phyloP scores from a whole-genome alignment of 2,888 invertebrate species.

The Sinodicranocentrus sp. region DNA sequence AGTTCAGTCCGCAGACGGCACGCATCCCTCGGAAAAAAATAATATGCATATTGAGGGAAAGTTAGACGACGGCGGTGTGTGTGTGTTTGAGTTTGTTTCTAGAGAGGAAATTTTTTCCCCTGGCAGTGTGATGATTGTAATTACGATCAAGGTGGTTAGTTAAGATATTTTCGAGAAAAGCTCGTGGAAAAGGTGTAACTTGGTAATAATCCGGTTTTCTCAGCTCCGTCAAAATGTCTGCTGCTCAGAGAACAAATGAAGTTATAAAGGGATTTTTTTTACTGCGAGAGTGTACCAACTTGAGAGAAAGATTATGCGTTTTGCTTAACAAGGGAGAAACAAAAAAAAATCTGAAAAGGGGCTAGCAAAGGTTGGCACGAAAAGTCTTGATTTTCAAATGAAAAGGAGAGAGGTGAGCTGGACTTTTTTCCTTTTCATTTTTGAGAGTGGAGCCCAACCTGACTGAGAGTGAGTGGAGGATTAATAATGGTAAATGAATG shows the following conservation, averaged over 20 bases:
- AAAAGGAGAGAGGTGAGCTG: neutral
- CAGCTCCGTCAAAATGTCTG: neutral
- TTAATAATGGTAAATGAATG: conserved; percentile 55
- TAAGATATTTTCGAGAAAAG: no score
- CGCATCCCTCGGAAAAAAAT: neutral
- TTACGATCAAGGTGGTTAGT: neutral
- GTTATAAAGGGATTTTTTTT: neutral
- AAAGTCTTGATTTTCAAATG: conserved; percentile 46
- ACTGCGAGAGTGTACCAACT: neutral
- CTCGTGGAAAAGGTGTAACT: no score
- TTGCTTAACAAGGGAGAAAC: conserved; percentile 15
- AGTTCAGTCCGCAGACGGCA: neutral
- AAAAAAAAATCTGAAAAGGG: neutral
- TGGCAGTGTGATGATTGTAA: neutral
- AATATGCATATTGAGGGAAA: no score
- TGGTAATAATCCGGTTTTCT: no score
- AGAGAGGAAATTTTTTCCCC: no score
- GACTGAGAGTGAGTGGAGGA: conserved; percentile 10
- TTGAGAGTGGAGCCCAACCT: neutral
- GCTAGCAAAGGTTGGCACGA: conserved; percentile 37
- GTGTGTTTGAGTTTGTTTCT: no score
- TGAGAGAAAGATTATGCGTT: conserved; percentile 2
- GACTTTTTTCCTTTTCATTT: neutral
- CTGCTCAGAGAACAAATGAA: neutral
- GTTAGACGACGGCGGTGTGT: no score